A percentile compares a stretch with the other conserved stretches of the same genome.
Evolutionary conservation across 2,113 vertebrate species (phyloP).

Genomic region (Formicarius rufipectus): DNA sequence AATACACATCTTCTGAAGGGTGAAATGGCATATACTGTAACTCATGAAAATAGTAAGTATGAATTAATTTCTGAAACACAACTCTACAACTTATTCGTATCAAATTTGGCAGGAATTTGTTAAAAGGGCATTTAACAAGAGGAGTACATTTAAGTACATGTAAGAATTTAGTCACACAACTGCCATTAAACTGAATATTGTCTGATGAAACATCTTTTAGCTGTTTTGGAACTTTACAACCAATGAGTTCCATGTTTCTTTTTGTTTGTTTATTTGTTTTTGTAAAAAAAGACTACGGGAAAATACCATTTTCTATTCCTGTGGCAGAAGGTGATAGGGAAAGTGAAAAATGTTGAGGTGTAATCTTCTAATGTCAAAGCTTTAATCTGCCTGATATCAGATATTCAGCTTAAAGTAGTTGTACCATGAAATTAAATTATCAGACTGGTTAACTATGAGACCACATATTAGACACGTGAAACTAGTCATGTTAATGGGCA

Average conservation of each 20-base stretch:
- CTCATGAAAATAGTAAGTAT: slow-evolving; percentile 7
- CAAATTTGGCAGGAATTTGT: background rate
- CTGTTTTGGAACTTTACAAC: background rate
- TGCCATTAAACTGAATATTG: background rate
- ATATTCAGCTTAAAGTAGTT: background rate
- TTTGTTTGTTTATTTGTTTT: background rate
- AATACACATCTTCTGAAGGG: slow-evolving; percentile 7
- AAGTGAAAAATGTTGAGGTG: background rate
- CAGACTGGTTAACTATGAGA: slow-evolving; percentile 29
- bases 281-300: background rate
- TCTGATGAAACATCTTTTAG: background rate
- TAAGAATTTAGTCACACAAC: background rate
- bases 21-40: background rate
- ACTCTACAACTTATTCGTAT: background rate
- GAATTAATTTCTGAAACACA: slow-evolving; percentile 16
- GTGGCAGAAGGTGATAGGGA: background rate
- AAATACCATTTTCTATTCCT: background rate
- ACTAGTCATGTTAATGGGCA: background rate
- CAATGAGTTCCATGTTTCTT: background rate
- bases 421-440: slow-evolving; percentile 33
- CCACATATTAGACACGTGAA: background rate
- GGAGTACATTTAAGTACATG: background rate
- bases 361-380: background rate
- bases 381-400: background rate
- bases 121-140: background rate